A percentile compares a stretch with the other conserved stretches of the same genome.
These are phyloP conservation scores for Rhadinocentrus ornatus DNA, from an alignment of 2,797 vertebrate species.

Conservation along the genomic window DNA sequence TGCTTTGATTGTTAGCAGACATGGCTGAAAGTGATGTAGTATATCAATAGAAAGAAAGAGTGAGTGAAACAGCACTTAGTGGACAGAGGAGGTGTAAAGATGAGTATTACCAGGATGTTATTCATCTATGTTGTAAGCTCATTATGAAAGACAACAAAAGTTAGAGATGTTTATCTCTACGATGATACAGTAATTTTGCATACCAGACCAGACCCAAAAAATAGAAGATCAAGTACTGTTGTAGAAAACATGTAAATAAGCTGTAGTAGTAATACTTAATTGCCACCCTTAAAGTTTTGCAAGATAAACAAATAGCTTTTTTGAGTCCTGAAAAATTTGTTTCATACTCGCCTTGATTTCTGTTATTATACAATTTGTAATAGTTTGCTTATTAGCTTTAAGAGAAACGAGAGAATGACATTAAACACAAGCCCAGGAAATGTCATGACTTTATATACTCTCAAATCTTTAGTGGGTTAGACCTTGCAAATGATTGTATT, in stretches of 20 bases:
- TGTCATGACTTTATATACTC: slow-evolving; percentile 41
- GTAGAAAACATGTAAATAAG: slow-evolving; percentile 75
- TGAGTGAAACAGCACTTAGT: slow-evolving; percentile 19
- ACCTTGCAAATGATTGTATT: slow-evolving; percentile 44
- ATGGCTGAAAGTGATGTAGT: slow-evolving; percentile 25
- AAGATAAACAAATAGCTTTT: slow-evolving; percentile 68
- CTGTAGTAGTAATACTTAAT: slow-evolving; percentile 54
- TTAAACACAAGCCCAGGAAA: slow-evolving; percentile 8
- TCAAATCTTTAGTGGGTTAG: slow-evolving; percentile 39
- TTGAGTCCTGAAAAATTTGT: slow-evolving; percentile 50
- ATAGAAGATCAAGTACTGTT: slow-evolving; percentile 19
- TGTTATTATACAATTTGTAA: not conserved
- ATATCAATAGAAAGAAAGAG: slow-evolving; percentile 20
- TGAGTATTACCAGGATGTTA: slow-evolving; percentile 37
- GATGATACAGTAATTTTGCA: slow-evolving; percentile 54
- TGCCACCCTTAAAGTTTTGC: slow-evolving; percentile 49
- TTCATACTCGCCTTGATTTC: slow-evolving; percentile 6
- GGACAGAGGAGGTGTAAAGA: slow-evolving; percentile 29
- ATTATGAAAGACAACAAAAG: slow-evolving; percentile 22
- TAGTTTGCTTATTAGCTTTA: not conserved
- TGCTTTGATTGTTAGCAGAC: slow-evolving; percentile 14
- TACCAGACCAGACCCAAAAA: slow-evolving; percentile 29
- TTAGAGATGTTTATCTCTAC: slow-evolving; percentile 43
- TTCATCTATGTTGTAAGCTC: slow-evolving; percentile 19
- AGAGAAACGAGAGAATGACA: slow-evolving; percentile 2